phyloP scores from a whole-genome alignment of 1,140 invertebrate genomes.

The Dendroctonus valens region DNA sequence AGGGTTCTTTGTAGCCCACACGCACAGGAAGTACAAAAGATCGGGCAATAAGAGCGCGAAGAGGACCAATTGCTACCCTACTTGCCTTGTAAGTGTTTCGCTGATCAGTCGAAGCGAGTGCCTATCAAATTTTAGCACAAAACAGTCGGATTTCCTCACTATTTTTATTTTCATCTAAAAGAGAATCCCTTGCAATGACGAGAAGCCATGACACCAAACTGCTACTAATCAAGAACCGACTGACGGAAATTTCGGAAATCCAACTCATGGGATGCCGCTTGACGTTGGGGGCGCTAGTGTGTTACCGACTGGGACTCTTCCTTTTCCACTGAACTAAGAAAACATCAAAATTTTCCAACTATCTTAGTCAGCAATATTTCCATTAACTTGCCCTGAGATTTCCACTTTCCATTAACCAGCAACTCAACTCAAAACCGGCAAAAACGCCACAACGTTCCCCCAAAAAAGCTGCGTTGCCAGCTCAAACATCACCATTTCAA shows the following conservation, averaged over 20 bases:
- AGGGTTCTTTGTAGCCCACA: conserved; percentile 30
- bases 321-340: too few relatives aligned
- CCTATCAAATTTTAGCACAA: background rate
- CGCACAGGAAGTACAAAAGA: conserved; percentile 27
- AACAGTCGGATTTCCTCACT: background rate
- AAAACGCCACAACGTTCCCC: too few relatives aligned
- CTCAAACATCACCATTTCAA: too few relatives aligned
- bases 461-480: too few relatives aligned
- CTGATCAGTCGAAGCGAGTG: background rate
- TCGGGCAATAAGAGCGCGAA: background rate
- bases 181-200: conserved; percentile 10
- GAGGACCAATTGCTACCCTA: background rate
- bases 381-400: too few relatives aligned
- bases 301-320: conserved; percentile 10
- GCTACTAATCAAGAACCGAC: conserved; percentile 23
- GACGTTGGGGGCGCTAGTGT: conserved; percentile 12
- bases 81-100: conserved; percentile 4
- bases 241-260: conserved; percentile 18
- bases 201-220: conserved; percentile 31
- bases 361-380: too few relatives aligned
- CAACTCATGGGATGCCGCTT: conserved; percentile 7
- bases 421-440: too few relatives aligned
- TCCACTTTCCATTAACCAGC: too few relatives aligned
- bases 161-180: conserved; percentile 24
- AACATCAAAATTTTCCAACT: too few relatives aligned